These are phyloP conservation scores for Xenopus petersii DNA, from an alignment of 2,797 vertebrate genomes.

Conservation along the genomic window DNA sequence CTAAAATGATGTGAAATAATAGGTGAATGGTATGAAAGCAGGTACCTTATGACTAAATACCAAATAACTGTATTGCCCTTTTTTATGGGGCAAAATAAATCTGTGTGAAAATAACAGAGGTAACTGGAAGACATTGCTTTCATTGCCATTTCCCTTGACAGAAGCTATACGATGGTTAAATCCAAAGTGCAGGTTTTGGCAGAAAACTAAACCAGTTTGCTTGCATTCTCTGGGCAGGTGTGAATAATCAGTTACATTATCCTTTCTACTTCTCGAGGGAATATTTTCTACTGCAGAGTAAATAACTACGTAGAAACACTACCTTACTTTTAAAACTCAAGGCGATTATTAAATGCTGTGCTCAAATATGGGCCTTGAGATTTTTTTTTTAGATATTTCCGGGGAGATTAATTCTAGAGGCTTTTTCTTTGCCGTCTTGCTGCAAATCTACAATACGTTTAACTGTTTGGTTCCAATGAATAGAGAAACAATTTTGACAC, in stretches of 20 bases:
- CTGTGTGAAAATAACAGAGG: too few species aligned
- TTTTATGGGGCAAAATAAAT: too few species aligned
- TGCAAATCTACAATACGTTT: conserved; percentile 32
- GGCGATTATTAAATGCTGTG: conserved; percentile 48
- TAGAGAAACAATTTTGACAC: too few species aligned
- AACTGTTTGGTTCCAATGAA: conserved; percentile 25
- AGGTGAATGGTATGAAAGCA: too few species aligned
- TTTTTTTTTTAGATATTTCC: conserved; percentile 48
- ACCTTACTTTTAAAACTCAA: conserved; percentile 50
- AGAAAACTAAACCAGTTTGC: conserved; percentile 35
- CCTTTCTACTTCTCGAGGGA: conserved; percentile 39
- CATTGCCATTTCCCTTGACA: neutral
- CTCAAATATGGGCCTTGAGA: conserved; percentile 43
- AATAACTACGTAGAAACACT: conserved; percentile 46
- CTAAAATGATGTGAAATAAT: too few species aligned
- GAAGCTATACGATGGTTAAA: conserved; percentile 23
- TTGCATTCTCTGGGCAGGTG: conserved; percentile 45
- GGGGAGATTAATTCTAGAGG: conserved; percentile 48
- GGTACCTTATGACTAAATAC: too few species aligned
- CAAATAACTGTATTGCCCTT: too few species aligned
- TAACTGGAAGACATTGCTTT: too few species aligned
- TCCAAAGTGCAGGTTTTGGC: conserved; percentile 22
- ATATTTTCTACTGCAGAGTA: conserved; percentile 45
- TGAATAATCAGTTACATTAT: conserved; percentile 49
- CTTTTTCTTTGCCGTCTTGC: conserved; percentile 36